Base-by-base conservation (phyloP, 2,797 vertebrate genomes). In the Triplophysa yarkandensis region DNA sequence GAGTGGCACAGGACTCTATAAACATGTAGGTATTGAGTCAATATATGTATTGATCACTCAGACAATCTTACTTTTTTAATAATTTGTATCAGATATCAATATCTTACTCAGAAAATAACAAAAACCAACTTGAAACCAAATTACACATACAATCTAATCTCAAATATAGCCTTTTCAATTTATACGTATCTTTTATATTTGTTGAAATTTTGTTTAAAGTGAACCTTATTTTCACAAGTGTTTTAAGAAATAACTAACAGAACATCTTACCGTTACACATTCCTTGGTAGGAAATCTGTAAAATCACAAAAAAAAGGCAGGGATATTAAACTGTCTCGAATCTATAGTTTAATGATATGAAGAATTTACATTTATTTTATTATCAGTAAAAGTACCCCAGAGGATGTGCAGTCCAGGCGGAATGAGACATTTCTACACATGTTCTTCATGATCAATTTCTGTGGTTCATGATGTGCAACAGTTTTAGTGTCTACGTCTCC, bases 391-490 rank as follows among this genome's bases (percentile, higher is more conserved):
- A n/a, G 4, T 1, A 73, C 76, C 63, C 44, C 32, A 32, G 16
- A 17, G 17, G 0, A 10, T 19, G 2, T 44, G 62, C 76, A 77
- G 27, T 72, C 76, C 28, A 21, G 27, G 6, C 4, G 63, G 11
- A 52, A 73, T 4, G 0, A 36, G 23, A 60, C 39, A 13, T 17
- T 11, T 27, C 8, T 34, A 43, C 10, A 1, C n/a, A 23, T 17
- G 32, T n/a, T 67, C 55, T 21, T 67, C 11, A 77, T 34, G 19
- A 72, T 61, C 28, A 77, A 4, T 13, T 8, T 28, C n/a, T 62
- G 28, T 6, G 36, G 9, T 25, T 52, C 44, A 11, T 2, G 2
- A 44, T 52, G 6, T 1, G 11, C 9, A 13, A 77, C 76, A 28
- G 7, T 77, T 0, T 0, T 44, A 10, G 7, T 0, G 50, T 77